phyloP scores from a whole-genome alignment of 2,888 invertebrate species.

The Agrotis exclamationis region DNA sequence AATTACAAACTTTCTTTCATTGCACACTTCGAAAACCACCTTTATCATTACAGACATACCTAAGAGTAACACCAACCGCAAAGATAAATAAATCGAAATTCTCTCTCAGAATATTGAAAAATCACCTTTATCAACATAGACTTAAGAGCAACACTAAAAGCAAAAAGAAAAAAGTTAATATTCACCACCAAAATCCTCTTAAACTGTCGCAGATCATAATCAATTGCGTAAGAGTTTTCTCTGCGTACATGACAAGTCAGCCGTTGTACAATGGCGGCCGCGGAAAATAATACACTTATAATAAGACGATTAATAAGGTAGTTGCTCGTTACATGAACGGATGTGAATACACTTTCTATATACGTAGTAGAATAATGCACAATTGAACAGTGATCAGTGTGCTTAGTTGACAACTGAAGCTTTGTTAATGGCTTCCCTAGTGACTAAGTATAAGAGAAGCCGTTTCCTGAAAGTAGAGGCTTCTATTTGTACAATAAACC shows the following conservation, averaged over 20 bases:
- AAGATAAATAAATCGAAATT: not conserved
- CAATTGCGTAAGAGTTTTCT: constrained; percentile 81
- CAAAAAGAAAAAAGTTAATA: constrained; percentile 5
- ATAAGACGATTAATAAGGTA: constrained; percentile 77
- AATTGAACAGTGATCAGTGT: constrained; percentile 45
- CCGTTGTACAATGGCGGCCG: constrained; percentile 70
- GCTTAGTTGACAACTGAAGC: constrained; percentile 8
- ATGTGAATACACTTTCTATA: constrained; percentile 75
- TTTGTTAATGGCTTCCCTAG: constrained; percentile 11
- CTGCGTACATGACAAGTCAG: constrained; percentile 69
- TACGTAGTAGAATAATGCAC: constrained; percentile 29
- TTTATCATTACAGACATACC: constrained; percentile 5
- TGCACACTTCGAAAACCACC: constrained; percentile 18
- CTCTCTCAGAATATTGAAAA: not conserved
- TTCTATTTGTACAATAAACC: not conserved
- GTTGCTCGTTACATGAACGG: constrained; percentile 80
- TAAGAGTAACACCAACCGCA: constrained; percentile 22
- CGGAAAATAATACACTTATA: constrained; percentile 77
- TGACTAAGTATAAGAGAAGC: not conserved
- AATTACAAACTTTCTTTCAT: constrained; percentile 33
- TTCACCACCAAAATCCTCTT: constrained; percentile 52
- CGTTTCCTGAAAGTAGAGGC: constrained; percentile 12
- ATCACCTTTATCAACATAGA: constrained; percentile 11
- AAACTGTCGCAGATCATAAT: constrained; percentile 69
- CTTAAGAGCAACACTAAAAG: constrained; percentile 14